Evolutionary conservation across 2,113 vertebrate species (phyloP).

Genomic region (Mesembrinibis cayennensis): DNA sequence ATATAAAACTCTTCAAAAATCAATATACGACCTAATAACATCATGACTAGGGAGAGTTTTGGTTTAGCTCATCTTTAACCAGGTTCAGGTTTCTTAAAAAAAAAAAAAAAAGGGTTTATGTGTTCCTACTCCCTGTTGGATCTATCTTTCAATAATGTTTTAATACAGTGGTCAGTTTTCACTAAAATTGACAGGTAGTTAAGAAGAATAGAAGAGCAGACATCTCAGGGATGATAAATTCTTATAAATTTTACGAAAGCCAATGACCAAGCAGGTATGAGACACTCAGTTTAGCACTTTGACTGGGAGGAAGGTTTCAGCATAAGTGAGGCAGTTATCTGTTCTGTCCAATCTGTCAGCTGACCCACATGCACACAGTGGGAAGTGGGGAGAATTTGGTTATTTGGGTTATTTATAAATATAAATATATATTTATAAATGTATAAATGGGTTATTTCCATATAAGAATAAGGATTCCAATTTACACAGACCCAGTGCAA

Average conservation of each 20-base stretch:
- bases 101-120: not conserved
- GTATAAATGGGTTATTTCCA: not conserved
- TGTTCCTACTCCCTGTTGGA: not conserved
- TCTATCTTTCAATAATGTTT: not conserved
- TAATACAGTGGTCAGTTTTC: not conserved
- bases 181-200: not conserved
- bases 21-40: not conserved
- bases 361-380: not conserved
- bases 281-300: not conserved
- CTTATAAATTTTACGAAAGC: not conserved
- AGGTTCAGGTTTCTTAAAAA: not conserved
- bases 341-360: not conserved
- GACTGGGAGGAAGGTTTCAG: not conserved
- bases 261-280: not conserved
- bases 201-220: not conserved
- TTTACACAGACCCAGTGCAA: not conserved
- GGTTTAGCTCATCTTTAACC: not conserved
- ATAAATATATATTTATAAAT: too few relatives aligned
- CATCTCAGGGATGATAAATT: not conserved
- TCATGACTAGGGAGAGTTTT: not conserved
- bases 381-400: not conserved
- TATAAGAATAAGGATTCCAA: not conserved
- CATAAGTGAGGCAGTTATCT: not conserved
- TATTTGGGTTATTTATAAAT: too few relatives aligned
- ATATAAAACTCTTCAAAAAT: not conserved